Percentiles rank a stretch among this genome's conserved stretches.
Evolutionary conservation across 1,140 invertebrate genomes (phyloP).

Genomic region (Bombus confusus): DNA sequence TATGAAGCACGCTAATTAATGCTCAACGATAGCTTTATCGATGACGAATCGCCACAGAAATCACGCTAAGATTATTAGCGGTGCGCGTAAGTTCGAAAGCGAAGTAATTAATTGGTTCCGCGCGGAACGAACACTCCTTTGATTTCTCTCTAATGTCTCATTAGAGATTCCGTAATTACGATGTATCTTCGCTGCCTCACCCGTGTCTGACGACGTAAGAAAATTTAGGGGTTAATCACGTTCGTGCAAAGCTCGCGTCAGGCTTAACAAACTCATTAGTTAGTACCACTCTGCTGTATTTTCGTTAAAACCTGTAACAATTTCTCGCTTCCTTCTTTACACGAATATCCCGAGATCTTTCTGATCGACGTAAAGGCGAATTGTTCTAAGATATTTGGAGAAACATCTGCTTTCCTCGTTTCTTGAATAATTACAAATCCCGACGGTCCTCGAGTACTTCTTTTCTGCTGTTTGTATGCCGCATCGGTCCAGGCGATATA

Average conservation of each 20-base stretch:
- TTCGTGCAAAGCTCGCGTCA: neutral
- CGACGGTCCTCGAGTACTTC: neutral
- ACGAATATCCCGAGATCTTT: neutral
- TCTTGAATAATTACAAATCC: neutral
- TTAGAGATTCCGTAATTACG: conserved; percentile 53
- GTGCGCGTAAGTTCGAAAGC: neutral
- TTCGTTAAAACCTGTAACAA: neutral
- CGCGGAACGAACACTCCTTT: conserved; percentile 18
- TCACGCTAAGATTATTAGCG: conserved; percentile 7
- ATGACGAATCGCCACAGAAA: conserved; percentile 4
- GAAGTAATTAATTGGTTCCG: conserved; percentile 46
- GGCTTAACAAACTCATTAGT: neutral
- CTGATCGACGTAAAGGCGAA: neutral
- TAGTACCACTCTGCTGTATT: neutral
- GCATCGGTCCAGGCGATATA: too few relatives aligned
- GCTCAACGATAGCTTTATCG: neutral
- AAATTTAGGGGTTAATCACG: neutral
- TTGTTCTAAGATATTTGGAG: neutral
- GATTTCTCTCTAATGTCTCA: conserved; percentile 38
- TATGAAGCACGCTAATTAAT: conserved; percentile 28
- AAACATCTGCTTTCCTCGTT: neutral
- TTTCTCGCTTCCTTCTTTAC: neutral
- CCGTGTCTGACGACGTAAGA: neutral
- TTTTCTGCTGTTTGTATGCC: neutral
- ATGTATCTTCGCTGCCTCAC: conserved; percentile 21